Conservation (phyloP, 23 tunicate species). For the Botrylloides violaceus region DNA sequence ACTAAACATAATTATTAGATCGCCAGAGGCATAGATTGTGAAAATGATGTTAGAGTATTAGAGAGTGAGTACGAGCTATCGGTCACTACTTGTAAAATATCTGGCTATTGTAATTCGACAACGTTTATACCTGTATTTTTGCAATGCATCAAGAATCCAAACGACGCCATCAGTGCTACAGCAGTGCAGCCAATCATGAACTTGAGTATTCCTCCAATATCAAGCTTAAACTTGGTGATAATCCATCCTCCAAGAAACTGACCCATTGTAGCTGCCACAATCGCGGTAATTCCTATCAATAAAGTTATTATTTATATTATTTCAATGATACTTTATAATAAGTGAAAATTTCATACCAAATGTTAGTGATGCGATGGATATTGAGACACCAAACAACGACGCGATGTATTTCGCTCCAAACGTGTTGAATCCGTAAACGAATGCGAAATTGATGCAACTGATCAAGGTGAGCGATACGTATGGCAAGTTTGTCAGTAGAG, state of each 20-base stretch:
- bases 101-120: too few species aligned
- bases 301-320: not conserved
- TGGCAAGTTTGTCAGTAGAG: slow-evolving; percentile 8
- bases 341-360: slow-evolving; percentile 19
- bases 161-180: slow-evolving; percentile 14
- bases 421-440: slow-evolving; percentile 21
- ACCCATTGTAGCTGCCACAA: slow-evolving; percentile 51
- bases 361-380: slow-evolving; percentile 10
- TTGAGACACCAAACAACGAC: slow-evolving; percentile 6
- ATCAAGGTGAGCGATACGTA: slow-evolving; percentile 12
- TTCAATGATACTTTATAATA: not conserved
- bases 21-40: too few species aligned
- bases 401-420: slow-evolving; percentile 19
- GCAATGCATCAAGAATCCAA: slow-evolving; percentile 38
- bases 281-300: slow-evolving; percentile 44
- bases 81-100: too few species aligned
- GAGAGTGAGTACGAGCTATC: too few species aligned
- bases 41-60: too few species aligned
- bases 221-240: slow-evolving; percentile 30
- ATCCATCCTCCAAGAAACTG: slow-evolving; percentile 53
- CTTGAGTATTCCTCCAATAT: slow-evolving; percentile 45
- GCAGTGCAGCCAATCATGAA: slow-evolving; percentile 39
- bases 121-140: slow-evolving; percentile 27
- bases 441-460: slow-evolving; percentile 21
- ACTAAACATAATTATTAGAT: too few species aligned